Conservation (phyloP, 2,113 vertebrate species). For the Ctenodactylus gundi region DNA sequence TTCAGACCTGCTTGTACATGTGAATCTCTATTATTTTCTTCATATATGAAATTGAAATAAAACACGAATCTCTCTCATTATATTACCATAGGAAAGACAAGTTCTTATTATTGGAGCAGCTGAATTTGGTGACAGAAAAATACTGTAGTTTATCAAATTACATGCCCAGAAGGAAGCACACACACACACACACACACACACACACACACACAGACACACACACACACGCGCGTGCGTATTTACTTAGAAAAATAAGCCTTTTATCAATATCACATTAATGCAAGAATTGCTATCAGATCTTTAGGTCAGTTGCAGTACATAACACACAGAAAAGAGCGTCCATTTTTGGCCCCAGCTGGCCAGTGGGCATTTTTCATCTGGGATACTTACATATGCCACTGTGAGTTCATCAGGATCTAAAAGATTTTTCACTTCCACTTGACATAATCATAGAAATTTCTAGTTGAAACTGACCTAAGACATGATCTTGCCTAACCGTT, state of each 20-base stretch:
- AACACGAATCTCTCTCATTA: conserved; percentile 32
- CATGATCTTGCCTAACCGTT: neutral
- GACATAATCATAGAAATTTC: conserved; percentile 57
- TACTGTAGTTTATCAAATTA: neutral
- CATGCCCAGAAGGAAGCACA: neutral
- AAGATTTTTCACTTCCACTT: conserved; percentile 2
- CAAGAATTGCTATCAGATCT: conserved; percentile 29
- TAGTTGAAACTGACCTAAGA: neutral
- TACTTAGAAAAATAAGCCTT: neutral
- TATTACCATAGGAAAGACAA: conserved; percentile 45
- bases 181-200: no score
- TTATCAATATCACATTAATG: conserved; percentile 38
- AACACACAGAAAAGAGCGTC: conserved; percentile 50
- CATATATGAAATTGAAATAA: conserved; percentile 57
- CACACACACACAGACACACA: neutral
- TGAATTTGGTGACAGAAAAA: conserved; percentile 35
- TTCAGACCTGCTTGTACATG: conserved; percentile 53
- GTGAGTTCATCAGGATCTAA: conserved; percentile 42
- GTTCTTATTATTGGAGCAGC: neutral
- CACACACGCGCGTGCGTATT: neutral
- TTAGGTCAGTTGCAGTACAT: conserved; percentile 57
- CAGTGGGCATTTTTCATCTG: conserved; percentile 48
- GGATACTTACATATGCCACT: conserved; percentile 28
- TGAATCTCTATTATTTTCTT: conserved; percentile 64
- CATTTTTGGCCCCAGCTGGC: conserved; percentile 36